Percentiles rank a stretch among this genome's conserved stretches.
Evolutionary conservation across 2,888 invertebrate genomes (phyloP).

Genomic region (Trichopria drosophilae): DNA sequence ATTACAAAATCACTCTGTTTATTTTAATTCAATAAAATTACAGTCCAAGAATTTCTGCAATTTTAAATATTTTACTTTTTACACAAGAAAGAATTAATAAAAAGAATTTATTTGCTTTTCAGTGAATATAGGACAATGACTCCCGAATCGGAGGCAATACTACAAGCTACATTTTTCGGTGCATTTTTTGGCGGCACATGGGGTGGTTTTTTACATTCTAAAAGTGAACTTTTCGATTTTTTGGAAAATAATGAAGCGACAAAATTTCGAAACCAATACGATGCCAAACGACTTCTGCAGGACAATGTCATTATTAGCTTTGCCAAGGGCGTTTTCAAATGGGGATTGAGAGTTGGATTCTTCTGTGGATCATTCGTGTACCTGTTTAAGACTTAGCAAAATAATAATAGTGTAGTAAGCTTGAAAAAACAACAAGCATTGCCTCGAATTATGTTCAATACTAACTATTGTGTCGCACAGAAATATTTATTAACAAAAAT

Average conservation of each 20-base stretch:
- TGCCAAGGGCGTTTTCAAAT: constrained; percentile 71
- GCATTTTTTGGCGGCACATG: constrained; percentile 64
- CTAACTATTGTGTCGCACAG: too few relatives aligned
- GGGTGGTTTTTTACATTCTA: constrained; percentile 65
- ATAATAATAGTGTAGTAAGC: too few relatives aligned
- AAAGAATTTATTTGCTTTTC: constrained; percentile 1
- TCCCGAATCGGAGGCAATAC: constrained; percentile 1
- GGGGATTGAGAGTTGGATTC: constrained; percentile 70
- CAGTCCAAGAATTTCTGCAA: too few relatives aligned
- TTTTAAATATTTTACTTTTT: too few relatives aligned
- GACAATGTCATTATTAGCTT: constrained; percentile 71
- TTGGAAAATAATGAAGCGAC: constrained; percentile 77
- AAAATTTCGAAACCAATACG: constrained; percentile 65
- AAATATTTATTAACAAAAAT: too few relatives aligned
- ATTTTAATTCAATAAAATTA: too few relatives aligned
- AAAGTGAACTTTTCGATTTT: constrained; percentile 67
- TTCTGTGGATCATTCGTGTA: constrained; percentile 74
- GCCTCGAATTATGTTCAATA: too few relatives aligned
- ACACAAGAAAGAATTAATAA: too few relatives aligned
- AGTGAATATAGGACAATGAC: constrained; percentile 14
- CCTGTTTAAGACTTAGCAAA: too few relatives aligned
- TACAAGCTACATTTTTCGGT: constrained; percentile 43
- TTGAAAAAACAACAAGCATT: too few relatives aligned
- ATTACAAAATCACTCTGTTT: too few relatives aligned
- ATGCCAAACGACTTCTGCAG: constrained; percentile 75